Evolutionary conservation across 2,888 invertebrate species (phyloP), one percentile per base, ranked within the genome.

Genomic region (Uloborus plumipes): DNA sequence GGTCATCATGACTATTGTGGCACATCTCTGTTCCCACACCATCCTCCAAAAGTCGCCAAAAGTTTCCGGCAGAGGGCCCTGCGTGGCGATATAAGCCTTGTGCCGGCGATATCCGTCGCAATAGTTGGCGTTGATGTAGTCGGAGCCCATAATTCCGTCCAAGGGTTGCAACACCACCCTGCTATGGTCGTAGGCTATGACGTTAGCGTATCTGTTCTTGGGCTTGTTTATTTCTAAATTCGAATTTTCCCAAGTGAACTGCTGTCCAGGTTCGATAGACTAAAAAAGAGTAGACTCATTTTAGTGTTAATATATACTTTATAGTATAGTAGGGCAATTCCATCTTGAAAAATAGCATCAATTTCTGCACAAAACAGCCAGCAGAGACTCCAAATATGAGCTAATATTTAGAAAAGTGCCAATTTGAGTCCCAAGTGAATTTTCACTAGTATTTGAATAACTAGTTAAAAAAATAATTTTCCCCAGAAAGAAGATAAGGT

Each of bases 1-100:
- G 0, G 99, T 99, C 97, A 99, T 97, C 99, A 99, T 99, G 1
- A 99, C 99, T 86, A 99, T 96, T 0, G 97, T 97, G 15, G 94
- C 93, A 6, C 95, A 94, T 86, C 95, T 93, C 84, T 98, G 92
- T 89, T 99, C 99, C 99, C 99, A 99, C 87, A 98, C 95, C 99
- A 99, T 99, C 85, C 99, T 92, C 99, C 99, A 99, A 90, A 99
- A 99, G 90, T 99, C 99, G 6, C 94, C 93, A 87, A 98, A 97
- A 0, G 99, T 99, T 89, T 99, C 98, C 87, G 97, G 98, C 20
- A 99, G 90, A 9, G 99, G 99, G 39, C 99, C 99, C 91, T 92
- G 99, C 51, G 99, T 99, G 16, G 99, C 99, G 55, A 99, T 97
- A 89, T 99, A 99, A 4, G 98, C 98, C 89, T 98, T 98, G 88